These are phyloP conservation scores for Apteryx mantelli DNA, from an alignment of 2,113 vertebrate species.

Conservation along the genomic window DNA sequence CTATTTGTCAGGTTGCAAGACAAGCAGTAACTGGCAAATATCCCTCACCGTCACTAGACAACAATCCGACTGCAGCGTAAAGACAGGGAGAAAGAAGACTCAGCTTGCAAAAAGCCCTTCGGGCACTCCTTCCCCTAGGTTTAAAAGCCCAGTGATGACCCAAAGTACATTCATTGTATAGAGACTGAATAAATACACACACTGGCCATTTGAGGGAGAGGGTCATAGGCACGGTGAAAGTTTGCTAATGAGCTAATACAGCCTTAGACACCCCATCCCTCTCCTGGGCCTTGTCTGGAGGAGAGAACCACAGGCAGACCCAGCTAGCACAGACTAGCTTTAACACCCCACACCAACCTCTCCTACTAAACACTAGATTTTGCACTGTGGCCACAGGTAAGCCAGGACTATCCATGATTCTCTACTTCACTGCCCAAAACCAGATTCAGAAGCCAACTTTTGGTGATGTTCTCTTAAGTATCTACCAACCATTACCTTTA, in stretches of 20 bases:
- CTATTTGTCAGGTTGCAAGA: background rate
- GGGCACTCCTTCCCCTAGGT: background rate
- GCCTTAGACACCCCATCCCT: too few species aligned
- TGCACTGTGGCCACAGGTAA: background rate
- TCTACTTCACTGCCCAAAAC: background rate
- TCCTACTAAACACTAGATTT: background rate
- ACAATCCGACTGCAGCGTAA: background rate
- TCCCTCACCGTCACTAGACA: background rate
- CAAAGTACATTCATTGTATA: background rate
- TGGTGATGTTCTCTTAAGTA: background rate
- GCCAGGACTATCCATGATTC: background rate
- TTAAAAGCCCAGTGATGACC: background rate
- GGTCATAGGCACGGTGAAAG: background rate
- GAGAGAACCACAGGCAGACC: background rate
- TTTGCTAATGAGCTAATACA: background rate
- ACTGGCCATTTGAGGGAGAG: background rate
- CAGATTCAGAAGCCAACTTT: background rate
- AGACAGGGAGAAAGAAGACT: background rate
- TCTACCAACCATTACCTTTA: background rate
- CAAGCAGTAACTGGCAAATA: background rate
- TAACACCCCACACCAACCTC: background rate
- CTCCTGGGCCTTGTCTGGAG: background rate
- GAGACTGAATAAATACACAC: fast-evolving
- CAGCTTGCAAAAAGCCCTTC: background rate
- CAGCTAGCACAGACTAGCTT: background rate